Conservation (phyloP, 2,113 vertebrate species). For the Ceratotherium simum region DNA sequence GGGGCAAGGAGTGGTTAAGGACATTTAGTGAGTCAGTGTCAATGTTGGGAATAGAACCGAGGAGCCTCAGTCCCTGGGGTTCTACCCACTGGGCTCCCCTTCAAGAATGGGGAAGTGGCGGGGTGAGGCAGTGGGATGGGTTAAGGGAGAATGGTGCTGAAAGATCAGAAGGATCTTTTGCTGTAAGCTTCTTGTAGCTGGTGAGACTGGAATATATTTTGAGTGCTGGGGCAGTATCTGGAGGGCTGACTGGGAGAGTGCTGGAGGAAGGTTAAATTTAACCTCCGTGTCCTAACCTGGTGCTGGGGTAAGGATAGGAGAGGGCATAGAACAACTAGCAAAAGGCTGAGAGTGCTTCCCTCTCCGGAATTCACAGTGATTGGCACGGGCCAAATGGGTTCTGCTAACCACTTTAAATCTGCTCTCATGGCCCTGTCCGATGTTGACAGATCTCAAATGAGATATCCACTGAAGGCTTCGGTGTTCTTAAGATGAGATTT, state of each 20-base stretch:
- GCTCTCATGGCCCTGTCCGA: neutral
- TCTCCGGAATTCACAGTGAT: neutral
- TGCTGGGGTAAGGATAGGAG: neutral
- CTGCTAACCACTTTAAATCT: neutral
- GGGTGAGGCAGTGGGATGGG: constrained; percentile 39
- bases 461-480: neutral
- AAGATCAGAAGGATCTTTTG: neutral
- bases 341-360: neutral
- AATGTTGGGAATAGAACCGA: neutral
- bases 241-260: neutral
- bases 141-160: neutral
- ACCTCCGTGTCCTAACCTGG: constrained; percentile 24
- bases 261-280: constrained; percentile 42
- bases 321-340: neutral
- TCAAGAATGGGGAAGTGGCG: constrained; percentile 52
- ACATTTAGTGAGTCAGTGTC: constrained; percentile 30
- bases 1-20: constrained; percentile 19
- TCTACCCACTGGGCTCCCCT: neutral
- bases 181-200: neutral
- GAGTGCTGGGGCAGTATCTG: neutral
- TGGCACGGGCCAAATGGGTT: constrained; percentile 6
- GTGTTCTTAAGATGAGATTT: neutral
- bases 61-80: neutral
- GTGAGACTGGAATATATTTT: neutral
- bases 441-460: neutral